Evolutionary conservation across 1,140 invertebrate genomes (phyloP).

Genomic region (Diuraphis noxia): DNA sequence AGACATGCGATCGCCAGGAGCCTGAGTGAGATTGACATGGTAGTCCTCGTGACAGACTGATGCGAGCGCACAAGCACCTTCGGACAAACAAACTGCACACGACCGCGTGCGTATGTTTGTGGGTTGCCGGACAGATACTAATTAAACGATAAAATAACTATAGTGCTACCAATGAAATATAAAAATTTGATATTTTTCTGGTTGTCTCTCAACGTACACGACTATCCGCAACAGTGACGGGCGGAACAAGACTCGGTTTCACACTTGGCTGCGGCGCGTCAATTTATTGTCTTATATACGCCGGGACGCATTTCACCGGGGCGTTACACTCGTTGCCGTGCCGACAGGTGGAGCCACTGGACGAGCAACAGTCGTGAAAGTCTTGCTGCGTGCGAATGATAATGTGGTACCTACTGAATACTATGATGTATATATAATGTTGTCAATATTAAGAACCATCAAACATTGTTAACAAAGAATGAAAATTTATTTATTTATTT

Average conservation of each 20-base stretch:
- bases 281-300: slow-evolving; percentile 49
- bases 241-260: slow-evolving; percentile 32
- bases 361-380: slow-evolving; percentile 35
- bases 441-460: no score
- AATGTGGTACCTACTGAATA: no score
- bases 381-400: background rate
- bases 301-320: slow-evolving; percentile 40
- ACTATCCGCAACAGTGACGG: background rate
- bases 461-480: no score
- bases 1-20: slow-evolving; percentile 25
- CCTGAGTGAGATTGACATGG: background rate
- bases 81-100: background rate
- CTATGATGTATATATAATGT: no score
- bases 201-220: background rate
- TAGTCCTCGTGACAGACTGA: slow-evolving; percentile 39
- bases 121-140: background rate
- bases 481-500: no score
- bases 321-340: background rate
- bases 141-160: background rate
- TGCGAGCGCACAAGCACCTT: background rate
- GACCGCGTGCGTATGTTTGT: background rate
- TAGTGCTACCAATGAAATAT: background rate
- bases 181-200: background rate
- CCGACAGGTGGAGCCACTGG: slow-evolving; percentile 45
- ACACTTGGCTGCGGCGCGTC: slow-evolving; percentile 32